Base-by-base conservation (phyloP, 1,140 invertebrate genomes). In the Ceratosolen solmsi region DNA sequence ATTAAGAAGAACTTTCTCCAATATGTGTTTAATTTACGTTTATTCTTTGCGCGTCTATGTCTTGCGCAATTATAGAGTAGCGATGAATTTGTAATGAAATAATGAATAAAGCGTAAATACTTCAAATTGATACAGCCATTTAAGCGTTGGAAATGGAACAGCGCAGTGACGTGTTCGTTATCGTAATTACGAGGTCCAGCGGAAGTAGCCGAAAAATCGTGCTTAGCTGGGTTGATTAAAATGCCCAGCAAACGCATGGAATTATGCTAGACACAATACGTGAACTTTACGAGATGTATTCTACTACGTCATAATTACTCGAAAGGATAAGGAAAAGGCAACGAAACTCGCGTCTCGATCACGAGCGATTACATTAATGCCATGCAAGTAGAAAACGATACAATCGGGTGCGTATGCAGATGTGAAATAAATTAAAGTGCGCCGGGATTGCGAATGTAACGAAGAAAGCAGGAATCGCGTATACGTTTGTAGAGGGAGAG, bases 351-450 rank as follows among this genome's bases (percentile, higher is more conserved):
- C 30, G 15, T 3, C 17, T 65, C 30, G 30, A 3, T 68, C 33
- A 25, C 20, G 27, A 68, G 51, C 9, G 22, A 0, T 38, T 1
- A 33, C 38, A 20, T 38, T 68, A 38, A 68, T 68, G 36, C 63
- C 15, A n/a, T 38, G 36, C 33, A n/a, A 68, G 30, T 36, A 1
- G 63, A 36, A 60, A 65, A 65, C 15, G 63, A 65, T 65, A 65
- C 4, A 20, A 65, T 65, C 63, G 15, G 17, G 4, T 13, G 63
- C 33, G 30, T 36, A 33, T 36, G 17, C 38, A 7, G 33, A 68
- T 68, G 22, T n/a, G 1, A 68, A 68, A 68, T 68, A 36, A 68
- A 68, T 38, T 38, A 38, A 68, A 68, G n/a, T n/a, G 63, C 63
- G 17, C 3, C 36, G 22, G 3, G 63, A 38, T 68, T 38, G 17